Conservation (phyloP, 2,113 vertebrate species). For the Myrmecophaga tridactyla region DNA sequence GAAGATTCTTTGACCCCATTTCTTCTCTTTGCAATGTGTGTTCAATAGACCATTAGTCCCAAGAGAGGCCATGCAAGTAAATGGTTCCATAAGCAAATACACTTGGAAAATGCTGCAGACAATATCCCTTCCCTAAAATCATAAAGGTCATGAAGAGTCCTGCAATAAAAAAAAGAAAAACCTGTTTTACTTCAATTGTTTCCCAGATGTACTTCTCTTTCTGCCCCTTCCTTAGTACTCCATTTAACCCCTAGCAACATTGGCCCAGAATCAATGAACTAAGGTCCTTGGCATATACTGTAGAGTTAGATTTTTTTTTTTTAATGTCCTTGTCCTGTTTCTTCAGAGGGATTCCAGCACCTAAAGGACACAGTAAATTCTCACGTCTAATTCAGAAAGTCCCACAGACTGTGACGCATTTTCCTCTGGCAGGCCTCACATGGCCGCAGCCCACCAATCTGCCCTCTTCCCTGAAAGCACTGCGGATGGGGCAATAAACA, state of each 20-base stretch:
- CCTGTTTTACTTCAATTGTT: constrained; percentile 9
- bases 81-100: constrained; percentile 12
- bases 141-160: constrained; percentile 39
- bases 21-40: constrained; percentile 9
- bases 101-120: not conserved
- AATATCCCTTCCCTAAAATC: not conserved
- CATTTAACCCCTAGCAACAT: not conserved
- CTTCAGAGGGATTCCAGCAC: not conserved
- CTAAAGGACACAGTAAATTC: not conserved
- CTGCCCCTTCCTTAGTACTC: not conserved
- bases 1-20: not conserved
- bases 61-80: constrained; percentile 19
- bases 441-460: not conserved
- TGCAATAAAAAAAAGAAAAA: not conserved
- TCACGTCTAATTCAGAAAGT: not conserved
- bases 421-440: not conserved
- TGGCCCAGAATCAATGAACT: not conserved
- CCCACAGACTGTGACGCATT: not conserved
- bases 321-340: not conserved
- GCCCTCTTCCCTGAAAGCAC: not conserved
- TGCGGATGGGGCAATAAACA: not conserved
- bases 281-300: not conserved
- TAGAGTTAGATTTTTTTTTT: not conserved
- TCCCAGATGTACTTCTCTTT: constrained; percentile 41
- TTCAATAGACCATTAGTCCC: constrained; percentile 35